Base-by-base conservation (phyloP, 2,888 invertebrate species). In the Lasioglossum vierecki region DNA sequence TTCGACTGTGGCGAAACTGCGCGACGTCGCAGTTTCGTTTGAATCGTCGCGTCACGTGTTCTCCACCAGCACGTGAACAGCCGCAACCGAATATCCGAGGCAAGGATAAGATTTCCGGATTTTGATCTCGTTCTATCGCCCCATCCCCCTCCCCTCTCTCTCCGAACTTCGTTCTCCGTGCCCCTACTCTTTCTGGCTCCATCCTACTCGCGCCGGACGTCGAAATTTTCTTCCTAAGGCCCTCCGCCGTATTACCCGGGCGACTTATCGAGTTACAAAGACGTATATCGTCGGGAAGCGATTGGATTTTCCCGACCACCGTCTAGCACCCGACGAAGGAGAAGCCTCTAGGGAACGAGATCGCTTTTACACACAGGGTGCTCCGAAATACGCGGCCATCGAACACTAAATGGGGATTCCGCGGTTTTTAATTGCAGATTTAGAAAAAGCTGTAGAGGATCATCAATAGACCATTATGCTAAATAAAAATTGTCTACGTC, bases 261-360 rank as follows among this genome's bases (percentile, higher is more conserved):
- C 89, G 91, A 91, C 91, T 92, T 92, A 92, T 92, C 90, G 90
- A 92, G 92, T 92, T 92, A 91, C 91, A 92, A 89, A 90, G 90
- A 91, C 91, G 91, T 91, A 90, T 91, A 91, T 91, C 89, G 92
- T 86, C 83, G 89, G 88, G 87, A 91, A 91, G 90, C 91, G 91
- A 92, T 91, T 92, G 93, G 90, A 93, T 92, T 92, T 93, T 91
- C 89, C 88, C 84, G 83, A 89, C 91, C 91, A 85, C 85, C 89
- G 88, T 89, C 91, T 85, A 88, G 85, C 88, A 85, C 88, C 85
- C 88, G 80, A 86, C 86, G 83, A 80, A 84, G 83, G 75, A 79
- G 85, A 87, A 88, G 84, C 87, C 87, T 83, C 82, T 44, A 63
- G 85, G 86, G 86, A 88, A 88, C 79, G 83, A 84, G 86, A 89